phyloP scores from a whole-genome alignment of 2,888 invertebrate species.

The Eristalinus sepulchralis region DNA sequence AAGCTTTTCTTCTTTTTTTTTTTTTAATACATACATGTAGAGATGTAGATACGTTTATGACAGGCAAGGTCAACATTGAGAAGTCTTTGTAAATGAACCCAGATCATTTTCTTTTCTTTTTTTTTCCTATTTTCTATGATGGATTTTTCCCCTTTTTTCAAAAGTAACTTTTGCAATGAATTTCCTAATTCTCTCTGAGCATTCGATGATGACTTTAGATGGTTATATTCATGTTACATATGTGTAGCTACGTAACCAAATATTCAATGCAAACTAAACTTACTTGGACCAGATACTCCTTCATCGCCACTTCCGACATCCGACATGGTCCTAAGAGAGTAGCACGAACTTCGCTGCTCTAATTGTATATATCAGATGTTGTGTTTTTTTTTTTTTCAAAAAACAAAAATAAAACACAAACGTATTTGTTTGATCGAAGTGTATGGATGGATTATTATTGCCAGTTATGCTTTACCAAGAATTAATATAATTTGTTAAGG shows the following conservation, averaged over 20 bases:
- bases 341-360: constrained; percentile 28
- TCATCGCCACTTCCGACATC: constrained; percentile 91
- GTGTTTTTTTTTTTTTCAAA: too few species aligned
- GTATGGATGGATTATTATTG: background rate
- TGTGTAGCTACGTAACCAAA: background rate
- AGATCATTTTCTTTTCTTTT: background rate
- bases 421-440: background rate
- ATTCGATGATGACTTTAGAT: too few species aligned
- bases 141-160: background rate
- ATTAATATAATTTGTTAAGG: constrained; percentile 29
- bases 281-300: constrained; percentile 90
- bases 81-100: constrained; percentile 37
- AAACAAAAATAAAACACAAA: background rate
- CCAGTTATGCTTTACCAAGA: background rate
- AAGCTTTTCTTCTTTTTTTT: too few species aligned
- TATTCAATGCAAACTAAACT: constrained; percentile 81
- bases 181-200: too few species aligned
- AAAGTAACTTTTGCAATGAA: background rate
- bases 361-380: constrained; percentile 7
- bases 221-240: background rate
- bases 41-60: constrained; percentile 1
- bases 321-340: constrained; percentile 83
- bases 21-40: background rate
- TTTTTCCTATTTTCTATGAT: too few species aligned
- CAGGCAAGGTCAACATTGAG: constrained; percentile 34